These are phyloP conservation scores for Choloepus hoffmanni DNA, from an alignment of 2,113 vertebrate species.

Conservation along the genomic window DNA sequence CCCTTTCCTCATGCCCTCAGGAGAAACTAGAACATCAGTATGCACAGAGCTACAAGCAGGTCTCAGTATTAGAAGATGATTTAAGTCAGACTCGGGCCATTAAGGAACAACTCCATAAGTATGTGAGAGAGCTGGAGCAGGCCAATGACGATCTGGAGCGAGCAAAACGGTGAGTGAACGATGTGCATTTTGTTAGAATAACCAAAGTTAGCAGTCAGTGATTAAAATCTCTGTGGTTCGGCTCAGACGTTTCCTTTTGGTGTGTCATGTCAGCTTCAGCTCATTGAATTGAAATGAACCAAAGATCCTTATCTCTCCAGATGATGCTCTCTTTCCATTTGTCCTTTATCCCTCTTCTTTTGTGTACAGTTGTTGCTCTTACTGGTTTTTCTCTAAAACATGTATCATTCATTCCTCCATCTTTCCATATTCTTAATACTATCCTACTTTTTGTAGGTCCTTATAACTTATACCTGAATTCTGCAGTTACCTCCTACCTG, in stretches of 20 bases:
- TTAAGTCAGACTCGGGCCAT: slow-evolving; percentile 96
- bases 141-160: slow-evolving; percentile 99
- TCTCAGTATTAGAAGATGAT: slow-evolving; percentile 96
- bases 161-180: slow-evolving; percentile 92
- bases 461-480: background rate
- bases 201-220: background rate
- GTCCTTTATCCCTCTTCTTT: background rate
- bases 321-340: background rate
- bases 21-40: slow-evolving; percentile 98
- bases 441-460: background rate
- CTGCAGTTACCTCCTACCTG: background rate
- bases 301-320: background rate
- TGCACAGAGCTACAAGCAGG: slow-evolving; percentile 97
- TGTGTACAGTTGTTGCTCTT: background rate
- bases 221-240: background rate
- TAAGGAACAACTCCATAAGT: slow-evolving; percentile 98
- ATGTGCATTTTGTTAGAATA: background rate
- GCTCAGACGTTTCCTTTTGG: background rate
- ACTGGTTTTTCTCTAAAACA: background rate
- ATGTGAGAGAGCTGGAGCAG: slow-evolving; percentile 97
- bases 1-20: slow-evolving; percentile 82
- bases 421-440: background rate
- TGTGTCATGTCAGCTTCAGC: background rate
- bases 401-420: background rate
- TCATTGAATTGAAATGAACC: background rate